phyloP scores from a whole-genome alignment of 2,888 invertebrate genomes.

The Volucella inflata region DNA sequence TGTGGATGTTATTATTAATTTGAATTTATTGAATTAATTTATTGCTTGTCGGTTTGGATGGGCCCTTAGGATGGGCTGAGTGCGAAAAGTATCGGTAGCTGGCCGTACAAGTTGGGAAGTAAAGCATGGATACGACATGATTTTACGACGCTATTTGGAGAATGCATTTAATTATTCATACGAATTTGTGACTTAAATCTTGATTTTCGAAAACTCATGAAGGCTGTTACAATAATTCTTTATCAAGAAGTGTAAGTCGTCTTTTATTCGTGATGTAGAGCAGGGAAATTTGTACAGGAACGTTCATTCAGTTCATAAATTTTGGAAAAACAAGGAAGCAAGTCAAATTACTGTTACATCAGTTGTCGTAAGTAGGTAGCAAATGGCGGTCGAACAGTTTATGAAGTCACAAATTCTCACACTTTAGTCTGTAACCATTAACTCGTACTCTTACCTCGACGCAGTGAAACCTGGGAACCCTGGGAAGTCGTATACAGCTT shows the following conservation, averaged over 20 bases:
- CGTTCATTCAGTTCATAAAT: no score
- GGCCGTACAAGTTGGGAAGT: neutral
- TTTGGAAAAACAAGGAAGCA: no score
- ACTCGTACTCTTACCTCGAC: no score
- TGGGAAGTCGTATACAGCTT: no score
- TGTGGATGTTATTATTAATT: slow-evolving; percentile 64
- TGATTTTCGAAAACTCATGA: slow-evolving; percentile 16
- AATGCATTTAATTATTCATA: slow-evolving; percentile 51
- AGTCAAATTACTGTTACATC: no score
- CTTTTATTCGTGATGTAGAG: no score
- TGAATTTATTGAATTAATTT: slow-evolving; percentile 72
- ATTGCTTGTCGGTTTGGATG: slow-evolving; percentile 22
- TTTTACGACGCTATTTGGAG: slow-evolving; percentile 31
- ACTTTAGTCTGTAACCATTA: no score
- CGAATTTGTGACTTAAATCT: slow-evolving; percentile 45
- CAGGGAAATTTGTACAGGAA: no score
- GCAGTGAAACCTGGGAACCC: no score
- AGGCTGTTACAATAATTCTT: neutral
- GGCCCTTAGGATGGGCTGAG: neutral
- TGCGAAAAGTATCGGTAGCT: neutral
- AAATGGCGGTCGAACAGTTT: no score
- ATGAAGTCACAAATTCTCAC: no score
- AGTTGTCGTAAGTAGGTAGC: no score
- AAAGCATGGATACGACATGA: slow-evolving; percentile 18
- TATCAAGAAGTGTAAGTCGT: neutral